Percentiles rank a stretch among this genome's conserved stretches.
These are phyloP conservation scores for Cepaea hortensis DNA, from an alignment of 2,888 invertebrate species.

Conservation along the genomic window DNA sequence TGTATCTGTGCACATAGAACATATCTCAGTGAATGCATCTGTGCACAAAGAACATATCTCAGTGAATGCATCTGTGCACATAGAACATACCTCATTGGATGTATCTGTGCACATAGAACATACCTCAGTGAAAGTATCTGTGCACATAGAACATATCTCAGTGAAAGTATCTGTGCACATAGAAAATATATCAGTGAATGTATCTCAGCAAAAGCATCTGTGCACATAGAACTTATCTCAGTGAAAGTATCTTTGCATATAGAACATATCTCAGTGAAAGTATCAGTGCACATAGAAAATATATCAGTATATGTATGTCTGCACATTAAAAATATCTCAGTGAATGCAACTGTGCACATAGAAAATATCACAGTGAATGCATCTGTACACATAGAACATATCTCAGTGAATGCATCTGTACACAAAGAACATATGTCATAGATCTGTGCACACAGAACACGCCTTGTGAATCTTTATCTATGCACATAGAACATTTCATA, in stretches of 20 bases:
- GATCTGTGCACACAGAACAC: constrained; percentile 53
- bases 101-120: constrained; percentile 53
- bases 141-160: constrained; percentile 1
- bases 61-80: constrained; percentile 53
- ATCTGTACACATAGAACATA: constrained; percentile 53
- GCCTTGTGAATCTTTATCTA: constrained; percentile 50
- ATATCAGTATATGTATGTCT: no score
- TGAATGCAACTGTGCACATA: constrained; percentile 58
- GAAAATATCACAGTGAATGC: background rate
- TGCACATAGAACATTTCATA: constrained; percentile 11
- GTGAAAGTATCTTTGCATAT: constrained; percentile 58
- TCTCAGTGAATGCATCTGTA: constrained; percentile 58
- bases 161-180: constrained; percentile 52
- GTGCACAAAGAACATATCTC: constrained; percentile 29
- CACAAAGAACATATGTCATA: background rate
- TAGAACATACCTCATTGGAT: background rate
- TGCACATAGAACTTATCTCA: constrained; percentile 3
- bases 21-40: constrained; percentile 49
- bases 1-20: constrained; percentile 53
- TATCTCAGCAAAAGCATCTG: constrained; percentile 53
- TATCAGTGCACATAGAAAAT: constrained; percentile 53
- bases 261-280: background rate
- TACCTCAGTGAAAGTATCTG: constrained; percentile 50
- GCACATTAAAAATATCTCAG: no score
- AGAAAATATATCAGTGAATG: constrained; percentile 50